Evolutionary conservation across 2,888 invertebrate genomes (phyloP).

Genomic region (Onthophagus sagittarius): DNA sequence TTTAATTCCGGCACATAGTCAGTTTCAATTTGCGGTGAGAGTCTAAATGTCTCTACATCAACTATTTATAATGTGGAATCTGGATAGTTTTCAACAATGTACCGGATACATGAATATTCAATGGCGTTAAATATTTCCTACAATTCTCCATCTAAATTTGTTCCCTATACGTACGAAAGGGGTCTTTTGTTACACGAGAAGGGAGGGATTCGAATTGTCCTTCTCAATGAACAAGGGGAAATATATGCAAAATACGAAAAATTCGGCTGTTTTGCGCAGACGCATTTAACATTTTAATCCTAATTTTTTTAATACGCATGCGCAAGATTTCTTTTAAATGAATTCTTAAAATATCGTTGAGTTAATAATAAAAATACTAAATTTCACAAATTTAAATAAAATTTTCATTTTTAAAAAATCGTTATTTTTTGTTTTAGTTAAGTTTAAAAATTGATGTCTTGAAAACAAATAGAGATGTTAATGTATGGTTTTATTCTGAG

Average conservation of each 20-base stretch:
- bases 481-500: no score
- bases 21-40: neutral
- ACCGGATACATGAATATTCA: neutral
- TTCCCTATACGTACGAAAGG: neutral
- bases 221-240: neutral
- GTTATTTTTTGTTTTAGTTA: no score
- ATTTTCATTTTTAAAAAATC: no score
- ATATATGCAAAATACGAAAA: neutral
- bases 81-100: neutral
- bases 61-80: neutral
- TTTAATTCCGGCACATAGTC: neutral
- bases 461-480: no score
- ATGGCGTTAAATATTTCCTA: neutral
- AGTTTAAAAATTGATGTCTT: no score
- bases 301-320: no score
- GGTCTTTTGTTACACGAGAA: neutral
- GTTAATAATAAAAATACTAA: no score
- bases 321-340: no score
- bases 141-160: neutral
- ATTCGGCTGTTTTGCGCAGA: no score
- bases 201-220: neutral
- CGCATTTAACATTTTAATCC: no score
- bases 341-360: no score
- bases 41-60: neutral
- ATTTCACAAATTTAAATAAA: no score